Base-by-base conservation (phyloP, 2,888 invertebrate genomes). In the Axea sp. region DNA sequence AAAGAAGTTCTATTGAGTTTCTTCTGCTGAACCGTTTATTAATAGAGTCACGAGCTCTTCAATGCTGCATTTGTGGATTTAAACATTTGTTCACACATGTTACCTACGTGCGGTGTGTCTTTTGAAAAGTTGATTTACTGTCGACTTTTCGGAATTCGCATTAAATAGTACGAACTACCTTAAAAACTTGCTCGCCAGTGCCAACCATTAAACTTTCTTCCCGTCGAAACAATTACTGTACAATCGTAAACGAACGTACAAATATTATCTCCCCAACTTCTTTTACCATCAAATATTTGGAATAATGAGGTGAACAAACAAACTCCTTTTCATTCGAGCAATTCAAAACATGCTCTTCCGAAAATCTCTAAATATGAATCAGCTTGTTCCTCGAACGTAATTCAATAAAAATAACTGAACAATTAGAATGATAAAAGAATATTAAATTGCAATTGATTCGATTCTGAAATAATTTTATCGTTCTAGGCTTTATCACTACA, bases 51-150 rank as follows among this genome's bases (percentile, higher is more conserved):
- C 75, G 76, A 76, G 76, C 78, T 78, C 73, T 73, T 77, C 73
- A 53, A 76, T 71, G 68, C 67, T 47, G 72, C 73, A 72, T 75
- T 75, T 65, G 73, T 64, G 49, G 67, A 75, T 76, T 72, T 60
- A 72, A 76, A 79, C 77, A 80, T 81, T 81, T 78, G 80, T 80
- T 81, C 81, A 78, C 82, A 82, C 78, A 68, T 82, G 82, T 81
- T 78, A 72, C 55, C 77, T 60, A 65, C 62, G 11, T 35, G 60
- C 72, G 76, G 68, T 76, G 55, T 57, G 67, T 71, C 76, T 77
- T 76, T 77, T 77, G 62, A 76, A 76, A 73, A 77, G 78, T 80
- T 82, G 80, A 81, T 81, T 81, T 81, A 81, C 76, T 45, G 73
- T 68, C 73, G 72, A 64, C 78, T 81, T 81, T 81, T 77, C 62